Evolutionary conservation across 2,113 vertebrate species (phyloP), one percentile per base, ranked within the genome.

Genomic region (Nycticryphes semicollaris): DNA sequence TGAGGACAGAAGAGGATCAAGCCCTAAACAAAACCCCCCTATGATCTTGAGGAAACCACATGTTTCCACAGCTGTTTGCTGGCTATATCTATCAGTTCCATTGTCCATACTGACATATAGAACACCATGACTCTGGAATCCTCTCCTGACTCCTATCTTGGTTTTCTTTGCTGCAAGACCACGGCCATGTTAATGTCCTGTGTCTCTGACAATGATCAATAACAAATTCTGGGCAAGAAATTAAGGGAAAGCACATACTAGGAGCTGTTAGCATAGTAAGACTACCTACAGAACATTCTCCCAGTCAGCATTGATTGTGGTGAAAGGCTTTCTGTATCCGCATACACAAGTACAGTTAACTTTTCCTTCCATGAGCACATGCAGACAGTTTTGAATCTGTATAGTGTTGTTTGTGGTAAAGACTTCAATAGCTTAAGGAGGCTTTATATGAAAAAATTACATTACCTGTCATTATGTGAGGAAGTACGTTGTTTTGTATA

Each of bases 281-380:
- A 31, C 21, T 7, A 31, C 5, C 3, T 66, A 12, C 31, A 45
- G 27, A 73, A 37, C 13, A 6, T 53, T 93, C 9, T 63, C 5
- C 12, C 30, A 78, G 37, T 16, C n/a, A 22, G 11, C 5, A 6
- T 0, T 64, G 39, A 6, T 47, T 68, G 11, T 62, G 24, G 3
- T 77, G 20, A 81, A 77, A 25, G 17, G 57, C 17, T 87, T 81
- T 7, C 25, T 78, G 21, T 17, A 50, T 35, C 25, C 22, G 41
- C 6, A 3, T 57, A 37, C 41, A 10, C 6, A 50, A 14, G 23
- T 35, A 7, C 35, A 89, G 27, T 57, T 83, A 69, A 62, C 10
- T 35, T 84, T 84, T 81, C 19, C 12, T 84, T 74, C 21, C 3
- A 3, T 59, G 25, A 53, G 41, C 5, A 12, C 12, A 16, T 28